Evolutionary conservation across 2,888 invertebrate species (phyloP).

Genomic region (Pollenia griseotomentosa): DNA sequence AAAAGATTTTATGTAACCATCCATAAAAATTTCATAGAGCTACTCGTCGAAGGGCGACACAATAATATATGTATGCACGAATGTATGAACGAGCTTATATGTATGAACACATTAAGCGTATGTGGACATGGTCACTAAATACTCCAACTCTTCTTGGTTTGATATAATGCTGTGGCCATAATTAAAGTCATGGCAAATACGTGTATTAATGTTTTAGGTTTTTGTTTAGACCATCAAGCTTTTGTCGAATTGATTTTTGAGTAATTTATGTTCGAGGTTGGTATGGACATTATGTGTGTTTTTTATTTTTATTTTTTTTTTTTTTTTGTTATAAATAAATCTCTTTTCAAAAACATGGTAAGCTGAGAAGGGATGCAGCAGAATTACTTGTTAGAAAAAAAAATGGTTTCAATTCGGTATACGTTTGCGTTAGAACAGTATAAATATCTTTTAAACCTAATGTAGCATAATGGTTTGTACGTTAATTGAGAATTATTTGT

Average conservation of each 20-base stretch:
- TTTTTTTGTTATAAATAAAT: too few relatives aligned
- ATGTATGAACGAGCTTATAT: not conserved
- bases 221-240: conserved; percentile 64
- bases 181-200: conserved; percentile 57
- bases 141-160: conserved; percentile 25
- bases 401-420: too few relatives aligned
- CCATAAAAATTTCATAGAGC: conserved; percentile 62
- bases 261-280: conserved; percentile 68
- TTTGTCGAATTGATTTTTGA: conserved; percentile 72
- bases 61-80: not conserved
- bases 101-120: not conserved
- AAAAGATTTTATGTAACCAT: conserved; percentile 67
- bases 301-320: not conserved
- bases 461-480: too few relatives aligned
- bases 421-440: too few relatives aligned
- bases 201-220: conserved; percentile 64
- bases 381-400: too few relatives aligned
- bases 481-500: too few relatives aligned
- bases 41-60: not conserved
- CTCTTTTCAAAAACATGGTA: not conserved
- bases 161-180: conserved; percentile 49
- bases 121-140: conserved; percentile 30
- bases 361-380: not conserved
- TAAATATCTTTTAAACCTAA: too few relatives aligned
- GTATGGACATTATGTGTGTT: conserved; percentile 20